A percentile compares a stretch with the other conserved stretches of the same genome.
phyloP scores from a whole-genome alignment of 2,888 invertebrate species.

The Leptarthrus brevirostris region DNA sequence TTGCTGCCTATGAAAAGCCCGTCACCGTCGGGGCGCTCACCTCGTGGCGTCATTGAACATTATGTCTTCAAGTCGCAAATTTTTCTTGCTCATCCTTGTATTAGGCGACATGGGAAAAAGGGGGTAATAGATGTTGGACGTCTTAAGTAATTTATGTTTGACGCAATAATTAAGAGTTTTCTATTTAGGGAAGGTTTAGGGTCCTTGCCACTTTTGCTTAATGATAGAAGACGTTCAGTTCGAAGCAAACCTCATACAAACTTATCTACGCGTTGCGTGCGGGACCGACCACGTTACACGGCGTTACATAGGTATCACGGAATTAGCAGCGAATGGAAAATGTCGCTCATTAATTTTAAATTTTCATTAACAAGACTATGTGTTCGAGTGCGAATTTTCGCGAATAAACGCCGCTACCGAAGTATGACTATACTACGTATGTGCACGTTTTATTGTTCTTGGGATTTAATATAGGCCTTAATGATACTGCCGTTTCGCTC shows the following conservation, averaged over 20 bases:
- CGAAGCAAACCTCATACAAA: background rate
- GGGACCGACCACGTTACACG: background rate
- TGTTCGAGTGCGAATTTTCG: no score
- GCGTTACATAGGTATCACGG: slow-evolving; percentile 10
- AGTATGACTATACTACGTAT: no score
- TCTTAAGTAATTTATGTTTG: slow-evolving; percentile 27
- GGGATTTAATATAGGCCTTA: slow-evolving; percentile 34
- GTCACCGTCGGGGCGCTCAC: slow-evolving; percentile 7
- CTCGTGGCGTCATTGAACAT: slow-evolving; percentile 4
- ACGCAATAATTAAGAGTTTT: slow-evolving; percentile 33
- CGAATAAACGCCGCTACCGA: no score
- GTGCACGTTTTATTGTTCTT: slow-evolving; percentile 35
- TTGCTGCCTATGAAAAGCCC: background rate
- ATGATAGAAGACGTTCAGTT: no score
- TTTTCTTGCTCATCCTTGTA: background rate
- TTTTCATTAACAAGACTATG: slow-evolving; percentile 26
- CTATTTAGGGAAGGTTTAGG: slow-evolving; percentile 18
- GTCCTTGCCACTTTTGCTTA: background rate
- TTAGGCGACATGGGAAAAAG: background rate
- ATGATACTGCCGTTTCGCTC: slow-evolving; percentile 14
- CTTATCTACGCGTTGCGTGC: no score
- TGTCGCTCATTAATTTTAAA: slow-evolving; percentile 36
- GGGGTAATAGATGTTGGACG: slow-evolving; percentile 36
- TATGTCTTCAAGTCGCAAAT: slow-evolving; percentile 16
- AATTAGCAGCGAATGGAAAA: slow-evolving; percentile 11